These are phyloP conservation scores for Emydura subglobosa DNA, from an alignment of 2,113 vertebrate species.

Conservation along the genomic window DNA sequence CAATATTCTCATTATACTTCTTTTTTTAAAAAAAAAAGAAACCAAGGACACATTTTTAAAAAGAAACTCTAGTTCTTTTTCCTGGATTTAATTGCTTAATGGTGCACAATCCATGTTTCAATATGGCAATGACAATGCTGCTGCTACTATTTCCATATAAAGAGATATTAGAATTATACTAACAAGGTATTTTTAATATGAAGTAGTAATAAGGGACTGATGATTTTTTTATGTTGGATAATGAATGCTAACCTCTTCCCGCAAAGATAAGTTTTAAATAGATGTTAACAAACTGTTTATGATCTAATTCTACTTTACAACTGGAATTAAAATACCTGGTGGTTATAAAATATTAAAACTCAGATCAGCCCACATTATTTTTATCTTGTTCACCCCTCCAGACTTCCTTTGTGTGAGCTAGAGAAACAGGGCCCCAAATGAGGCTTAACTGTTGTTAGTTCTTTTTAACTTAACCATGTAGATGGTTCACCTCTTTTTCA, in stretches of 20 bases:
- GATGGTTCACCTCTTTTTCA: neutral
- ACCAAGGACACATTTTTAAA: slow-evolving; percentile 40
- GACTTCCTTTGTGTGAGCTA: neutral
- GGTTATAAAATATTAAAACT: slow-evolving; percentile 30
- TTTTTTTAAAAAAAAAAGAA: slow-evolving; percentile 46
- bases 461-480: neutral
- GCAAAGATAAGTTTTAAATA: slow-evolving; percentile 20
- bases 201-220: neutral
- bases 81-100: slow-evolving; percentile 34
- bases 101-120: slow-evolving; percentile 30
- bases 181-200: neutral
- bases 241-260: slow-evolving; percentile 35
- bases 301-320: slow-evolving; percentile 4
- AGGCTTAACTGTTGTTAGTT: neutral
- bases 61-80: slow-evolving; percentile 41
- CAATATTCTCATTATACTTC: neutral
- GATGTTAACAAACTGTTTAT: slow-evolving; percentile 18
- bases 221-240: slow-evolving; percentile 6
- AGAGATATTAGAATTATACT: neutral
- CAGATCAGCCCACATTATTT: neutral
- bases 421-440: neutral
- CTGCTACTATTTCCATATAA: neutral
- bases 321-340: slow-evolving; percentile 51
- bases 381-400: neutral
- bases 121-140: neutral